phyloP scores from a whole-genome alignment of 2,113 vertebrate species.

The Oreochromis aureus region DNA sequence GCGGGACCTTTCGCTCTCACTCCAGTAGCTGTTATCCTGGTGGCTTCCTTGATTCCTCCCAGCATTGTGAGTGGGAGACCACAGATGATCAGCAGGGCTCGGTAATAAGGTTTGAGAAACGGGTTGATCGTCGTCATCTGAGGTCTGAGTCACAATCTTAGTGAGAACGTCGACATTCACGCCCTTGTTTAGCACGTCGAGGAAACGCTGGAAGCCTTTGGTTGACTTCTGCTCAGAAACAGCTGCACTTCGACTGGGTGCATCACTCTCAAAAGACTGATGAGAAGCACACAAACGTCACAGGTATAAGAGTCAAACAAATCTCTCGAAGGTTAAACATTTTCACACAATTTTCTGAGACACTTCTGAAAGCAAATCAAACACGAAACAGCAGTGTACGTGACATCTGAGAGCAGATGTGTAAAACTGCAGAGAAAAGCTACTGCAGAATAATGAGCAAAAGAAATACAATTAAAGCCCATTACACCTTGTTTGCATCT shows the following conservation, averaged over 20 bases:
- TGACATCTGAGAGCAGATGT: background rate
- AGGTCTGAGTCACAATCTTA: slow-evolving; percentile 41
- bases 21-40: background rate
- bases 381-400: background rate
- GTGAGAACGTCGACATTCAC: slow-evolving; percentile 50
- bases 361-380: background rate
- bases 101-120: background rate
- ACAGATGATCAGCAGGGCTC: background rate
- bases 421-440: background rate
- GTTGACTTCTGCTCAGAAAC: background rate
- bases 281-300: background rate
- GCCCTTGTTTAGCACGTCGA: slow-evolving; percentile 61
- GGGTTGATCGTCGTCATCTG: background rate
- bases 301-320: background rate
- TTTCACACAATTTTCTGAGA: background rate
- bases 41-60: background rate
- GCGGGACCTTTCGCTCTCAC: background rate
- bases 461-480: background rate
- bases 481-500: background rate
- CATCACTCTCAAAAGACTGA: slow-evolving; percentile 17
- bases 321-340: background rate
- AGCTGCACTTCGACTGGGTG: background rate
- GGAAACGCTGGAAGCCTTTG: slow-evolving; percentile 62
- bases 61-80: background rate
- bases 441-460: background rate